These are phyloP conservation scores for Chymomyza costata DNA, from an alignment of 1,140 invertebrate species.

Conservation along the genomic window DNA sequence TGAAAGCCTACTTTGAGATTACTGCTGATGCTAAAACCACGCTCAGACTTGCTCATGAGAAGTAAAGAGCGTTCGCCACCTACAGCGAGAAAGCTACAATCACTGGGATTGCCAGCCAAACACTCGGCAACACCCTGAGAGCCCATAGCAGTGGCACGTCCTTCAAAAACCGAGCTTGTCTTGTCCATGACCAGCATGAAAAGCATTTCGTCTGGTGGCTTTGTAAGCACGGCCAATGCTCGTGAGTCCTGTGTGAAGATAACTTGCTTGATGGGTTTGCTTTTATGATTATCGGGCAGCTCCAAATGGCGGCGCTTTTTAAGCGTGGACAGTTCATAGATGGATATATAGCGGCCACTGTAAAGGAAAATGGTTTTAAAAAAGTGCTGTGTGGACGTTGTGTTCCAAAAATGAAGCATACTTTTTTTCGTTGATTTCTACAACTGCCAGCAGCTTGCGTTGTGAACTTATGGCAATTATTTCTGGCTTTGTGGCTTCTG, in stretches of 20 bases:
- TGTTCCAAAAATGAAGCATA: conserved; percentile 14
- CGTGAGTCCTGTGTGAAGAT: conserved; percentile 85
- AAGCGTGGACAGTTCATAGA: conserved; percentile 79
- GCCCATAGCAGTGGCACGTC: conserved; percentile 79
- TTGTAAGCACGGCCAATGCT: conserved; percentile 82
- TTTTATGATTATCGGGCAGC: conserved; percentile 76
- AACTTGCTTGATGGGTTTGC: conserved; percentile 79
- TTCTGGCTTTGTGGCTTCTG: conserved; percentile 56
- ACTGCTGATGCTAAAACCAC: conserved; percentile 82
- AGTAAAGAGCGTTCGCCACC: conserved; percentile 82
- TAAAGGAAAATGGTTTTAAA: no score
- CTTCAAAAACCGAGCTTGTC: conserved; percentile 82
- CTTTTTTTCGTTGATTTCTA: conserved; percentile 56
- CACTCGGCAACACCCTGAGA: conserved; percentile 69
- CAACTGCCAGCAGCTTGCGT: conserved; percentile 62
- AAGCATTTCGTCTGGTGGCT: conserved; percentile 84
- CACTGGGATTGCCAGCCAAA: conserved; percentile 80
- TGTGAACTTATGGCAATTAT: conserved; percentile 62
- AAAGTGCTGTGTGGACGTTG: no score
- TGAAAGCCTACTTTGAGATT: conserved; percentile 84
- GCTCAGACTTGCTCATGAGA: conserved; percentile 83
- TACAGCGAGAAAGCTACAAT: conserved; percentile 82
- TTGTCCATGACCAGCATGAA: conserved; percentile 87
- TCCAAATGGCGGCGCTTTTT: conserved; percentile 78
- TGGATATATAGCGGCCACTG: conserved; percentile 58